These are phyloP conservation scores for Rhyacichthys aspro DNA, from an alignment of 2,797 vertebrate species.

Conservation along the genomic window DNA sequence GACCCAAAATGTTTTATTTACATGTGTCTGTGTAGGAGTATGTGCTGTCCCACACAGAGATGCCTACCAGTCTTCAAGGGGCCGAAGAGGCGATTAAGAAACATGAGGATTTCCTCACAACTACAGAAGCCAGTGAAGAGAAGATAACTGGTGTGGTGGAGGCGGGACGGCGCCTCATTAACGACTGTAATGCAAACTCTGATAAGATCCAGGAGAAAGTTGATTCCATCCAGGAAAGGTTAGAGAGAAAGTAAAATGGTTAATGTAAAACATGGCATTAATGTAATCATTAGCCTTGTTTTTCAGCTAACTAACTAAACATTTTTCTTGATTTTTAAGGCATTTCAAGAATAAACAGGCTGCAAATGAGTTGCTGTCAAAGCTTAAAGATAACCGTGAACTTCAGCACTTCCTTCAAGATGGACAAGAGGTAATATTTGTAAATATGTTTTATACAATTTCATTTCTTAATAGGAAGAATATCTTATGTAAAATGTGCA, in stretches of 20 bases:
- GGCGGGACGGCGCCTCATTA: conserved; percentile 86
- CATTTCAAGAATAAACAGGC: conserved; percentile 87
- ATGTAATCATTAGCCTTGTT: neutral
- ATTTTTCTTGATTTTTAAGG: conserved; percentile 65
- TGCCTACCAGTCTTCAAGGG: conserved; percentile 88
- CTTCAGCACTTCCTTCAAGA: conserved; percentile 95
- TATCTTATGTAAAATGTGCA: neutral
- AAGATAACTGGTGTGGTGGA: conserved; percentile 89
- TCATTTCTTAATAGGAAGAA: neutral
- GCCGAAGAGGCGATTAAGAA: conserved; percentile 92
- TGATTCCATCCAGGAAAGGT: conserved; percentile 93
- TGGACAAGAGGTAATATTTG: conserved; percentile 89
- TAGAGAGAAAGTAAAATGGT: conserved; percentile 21
- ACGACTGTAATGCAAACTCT: conserved; percentile 82
- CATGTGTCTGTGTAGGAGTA: conserved; percentile 84
- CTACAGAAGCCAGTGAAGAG: conserved; percentile 93
- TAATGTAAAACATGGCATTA: neutral
- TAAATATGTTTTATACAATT: neutral
- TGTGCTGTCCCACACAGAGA: conserved; percentile 90
- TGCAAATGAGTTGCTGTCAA: conserved; percentile 85
- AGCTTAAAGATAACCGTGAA: conserved; percentile 92
- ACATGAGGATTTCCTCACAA: conserved; percentile 92
- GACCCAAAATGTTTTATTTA: neutral
- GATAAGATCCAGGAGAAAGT: conserved; percentile 94
- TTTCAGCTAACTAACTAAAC: conserved; percentile 24